phyloP scores from a whole-genome alignment of 2,888 invertebrate species.

The Adela reaumurella region DNA sequence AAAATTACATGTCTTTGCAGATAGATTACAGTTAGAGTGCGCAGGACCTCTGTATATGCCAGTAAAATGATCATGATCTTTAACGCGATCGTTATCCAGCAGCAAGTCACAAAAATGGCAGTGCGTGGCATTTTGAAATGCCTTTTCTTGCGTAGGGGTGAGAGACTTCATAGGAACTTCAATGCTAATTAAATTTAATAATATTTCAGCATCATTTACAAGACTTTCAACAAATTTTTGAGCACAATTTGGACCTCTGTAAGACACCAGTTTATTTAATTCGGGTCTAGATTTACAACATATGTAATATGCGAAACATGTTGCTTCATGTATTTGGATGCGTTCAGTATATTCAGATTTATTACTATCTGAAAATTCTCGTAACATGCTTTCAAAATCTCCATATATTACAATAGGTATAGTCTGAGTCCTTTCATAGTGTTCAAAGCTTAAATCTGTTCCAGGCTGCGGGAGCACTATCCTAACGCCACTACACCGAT shows the following conservation, averaged over 20 bases:
- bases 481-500: no score
- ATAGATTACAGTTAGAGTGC: constrained; percentile 12
- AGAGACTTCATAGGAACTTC: background rate
- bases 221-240: background rate
- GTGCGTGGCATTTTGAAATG: background rate
- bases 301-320: constrained; percentile 5
- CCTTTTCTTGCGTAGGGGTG: background rate
- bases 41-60: constrained; percentile 10
- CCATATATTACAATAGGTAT: constrained; percentile 3
- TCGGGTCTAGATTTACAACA: constrained; percentile 3
- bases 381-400: background rate
- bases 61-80: constrained; percentile 11
- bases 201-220: background rate
- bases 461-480: no score
- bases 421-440: background rate
- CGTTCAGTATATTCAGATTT: background rate
- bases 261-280: constrained; percentile 6
- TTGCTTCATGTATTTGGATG: background rate
- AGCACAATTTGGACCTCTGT: constrained; percentile 6
- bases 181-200: background rate
- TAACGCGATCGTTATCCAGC: constrained; percentile 3
- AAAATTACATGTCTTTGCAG: constrained; percentile 7
- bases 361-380: background rate
- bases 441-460: background rate
- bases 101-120: constrained; percentile 5